Percentiles rank a stretch among this genome's conserved stretches.
phyloP scores from a whole-genome alignment of 2,888 invertebrate species.

The Sinelater perroti region DNA sequence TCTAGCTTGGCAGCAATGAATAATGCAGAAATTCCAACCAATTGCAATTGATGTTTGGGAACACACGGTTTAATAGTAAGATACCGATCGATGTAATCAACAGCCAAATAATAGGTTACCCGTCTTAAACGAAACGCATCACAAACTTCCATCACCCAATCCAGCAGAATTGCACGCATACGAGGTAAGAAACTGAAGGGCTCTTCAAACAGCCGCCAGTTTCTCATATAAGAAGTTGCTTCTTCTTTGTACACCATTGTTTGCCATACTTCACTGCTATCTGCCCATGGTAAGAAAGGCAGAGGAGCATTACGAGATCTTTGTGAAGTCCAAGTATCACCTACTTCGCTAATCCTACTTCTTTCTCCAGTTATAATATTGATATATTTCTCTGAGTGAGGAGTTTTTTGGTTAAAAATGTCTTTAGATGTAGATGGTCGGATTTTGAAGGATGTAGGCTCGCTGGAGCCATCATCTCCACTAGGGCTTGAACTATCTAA shows the following conservation, averaged over 20 bases:
- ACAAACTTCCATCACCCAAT: conserved; percentile 98
- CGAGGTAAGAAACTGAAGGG: conserved; percentile 79
- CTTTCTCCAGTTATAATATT: conserved; percentile 45
- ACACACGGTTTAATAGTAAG: conserved; percentile 80
- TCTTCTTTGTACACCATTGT: conserved; percentile 88
- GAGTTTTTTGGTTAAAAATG: conserved; percentile 52
- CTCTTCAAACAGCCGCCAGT: conserved; percentile 78
- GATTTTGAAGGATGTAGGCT: no score
- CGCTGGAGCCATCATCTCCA: conserved; percentile 50
- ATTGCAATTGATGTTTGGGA: conserved; percentile 88
- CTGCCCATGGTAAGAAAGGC: conserved; percentile 82
- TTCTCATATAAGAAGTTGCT: conserved; percentile 72
- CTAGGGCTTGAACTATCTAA: no score
- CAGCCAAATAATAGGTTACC: conserved; percentile 93
- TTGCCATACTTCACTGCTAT: conserved; percentile 87
- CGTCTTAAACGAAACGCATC: conserved; percentile 95
- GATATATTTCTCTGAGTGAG: conserved; percentile 51
- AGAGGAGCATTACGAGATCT: conserved; percentile 64
- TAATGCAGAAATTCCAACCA: conserved; percentile 93
- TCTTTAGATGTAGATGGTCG: conserved; percentile 26
- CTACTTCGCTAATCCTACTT: conserved; percentile 47
- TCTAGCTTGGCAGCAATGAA: conserved; percentile 96
- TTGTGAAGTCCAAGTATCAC: conserved; percentile 49
- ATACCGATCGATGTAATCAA: conserved; percentile 95
- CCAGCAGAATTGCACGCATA: conserved; percentile 94